Percentiles rank a stretch among this genome's conserved stretches.
phyloP scores from a whole-genome alignment of 2,888 invertebrate species.

The Polyommatus icarus region DNA sequence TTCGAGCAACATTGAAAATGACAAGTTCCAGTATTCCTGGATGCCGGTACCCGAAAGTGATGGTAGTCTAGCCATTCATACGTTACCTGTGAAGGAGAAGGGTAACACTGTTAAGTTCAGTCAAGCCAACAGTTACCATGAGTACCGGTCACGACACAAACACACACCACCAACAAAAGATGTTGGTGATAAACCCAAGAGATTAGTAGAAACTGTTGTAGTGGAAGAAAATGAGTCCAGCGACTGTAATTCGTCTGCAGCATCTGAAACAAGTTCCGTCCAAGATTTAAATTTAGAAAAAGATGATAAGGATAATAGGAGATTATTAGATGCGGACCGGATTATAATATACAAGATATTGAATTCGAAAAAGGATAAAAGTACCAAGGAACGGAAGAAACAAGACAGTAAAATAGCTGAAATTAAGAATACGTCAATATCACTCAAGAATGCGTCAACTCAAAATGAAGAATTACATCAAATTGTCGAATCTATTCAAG shows the following conservation, averaged over 20 bases:
- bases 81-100: constrained; percentile 60
- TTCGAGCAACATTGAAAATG: constrained; percentile 47
- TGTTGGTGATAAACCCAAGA: constrained; percentile 44
- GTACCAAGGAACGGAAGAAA: constrained; percentile 36
- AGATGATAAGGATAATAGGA: constrained; percentile 39
- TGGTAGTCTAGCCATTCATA: constrained; percentile 61
- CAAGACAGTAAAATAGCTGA: not conserved
- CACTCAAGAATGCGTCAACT: not conserved
- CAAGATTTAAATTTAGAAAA: constrained; percentile 48
- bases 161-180: constrained; percentile 75
- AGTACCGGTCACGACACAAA: constrained; percentile 70
- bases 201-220: constrained; percentile 50
- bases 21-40: constrained; percentile 69
- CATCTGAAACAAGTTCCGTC: constrained; percentile 57
- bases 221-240: constrained; percentile 50
- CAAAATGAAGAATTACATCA: not conserved
- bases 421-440: not conserved
- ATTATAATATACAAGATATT: constrained; percentile 71
- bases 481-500: not conserved
- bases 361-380: constrained; percentile 55
- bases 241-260: constrained; percentile 27
- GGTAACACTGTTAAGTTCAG: constrained; percentile 66
- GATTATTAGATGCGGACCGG: constrained; percentile 61
- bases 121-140: constrained; percentile 68
- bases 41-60: constrained; percentile 74